phyloP scores from a whole-genome alignment of 1,140 invertebrate genomes.

The Scaptodrosophila lebanonensis region DNA sequence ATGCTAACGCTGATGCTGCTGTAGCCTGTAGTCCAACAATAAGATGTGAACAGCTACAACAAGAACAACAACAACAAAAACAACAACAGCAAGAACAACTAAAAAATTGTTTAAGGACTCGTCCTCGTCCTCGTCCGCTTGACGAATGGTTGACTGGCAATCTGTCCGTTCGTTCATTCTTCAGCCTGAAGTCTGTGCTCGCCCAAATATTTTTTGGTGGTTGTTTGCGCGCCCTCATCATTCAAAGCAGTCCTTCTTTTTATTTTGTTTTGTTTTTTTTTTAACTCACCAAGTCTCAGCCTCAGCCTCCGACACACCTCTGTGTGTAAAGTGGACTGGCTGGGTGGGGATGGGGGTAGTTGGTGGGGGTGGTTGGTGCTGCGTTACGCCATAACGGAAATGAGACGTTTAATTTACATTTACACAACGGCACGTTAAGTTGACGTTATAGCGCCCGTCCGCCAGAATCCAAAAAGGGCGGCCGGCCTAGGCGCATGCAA shows the following conservation, averaged over 20 bases:
- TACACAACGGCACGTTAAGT: constrained; percentile 47
- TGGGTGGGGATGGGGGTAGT: constrained; percentile 28
- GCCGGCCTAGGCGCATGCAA: constrained; percentile 33
- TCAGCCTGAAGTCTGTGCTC: too few relatives aligned
- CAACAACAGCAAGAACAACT: constrained; percentile 4
- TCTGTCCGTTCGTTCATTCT: too few relatives aligned
- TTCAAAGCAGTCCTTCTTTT: background rate
- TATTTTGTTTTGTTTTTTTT: too few relatives aligned
- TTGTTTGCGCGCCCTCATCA: constrained; percentile 32
- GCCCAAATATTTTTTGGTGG: constrained; percentile 32
- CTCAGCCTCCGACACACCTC: too few relatives aligned
- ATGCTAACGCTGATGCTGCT: too few relatives aligned
- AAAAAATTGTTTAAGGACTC: constrained; percentile 37
- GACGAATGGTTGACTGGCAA: constrained; percentile 61
- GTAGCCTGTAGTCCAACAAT: constrained; percentile 34
- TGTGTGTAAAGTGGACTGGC: constrained; percentile 1
- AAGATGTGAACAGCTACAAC: constrained; percentile 33
- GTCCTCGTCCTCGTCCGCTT: constrained; percentile 28
- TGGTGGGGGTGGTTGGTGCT: constrained; percentile 8
- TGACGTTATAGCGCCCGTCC: constrained; percentile 6
- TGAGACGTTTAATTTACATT: constrained; percentile 74
- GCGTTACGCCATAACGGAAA: constrained; percentile 57
- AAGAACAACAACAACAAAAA: constrained; percentile 27
- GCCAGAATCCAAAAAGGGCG: background rate
- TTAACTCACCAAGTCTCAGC: too few relatives aligned